These are phyloP conservation scores for Nannobrachium achirus DNA, from an alignment of 2,113 vertebrate genomes.

Conservation along the genomic window DNA sequence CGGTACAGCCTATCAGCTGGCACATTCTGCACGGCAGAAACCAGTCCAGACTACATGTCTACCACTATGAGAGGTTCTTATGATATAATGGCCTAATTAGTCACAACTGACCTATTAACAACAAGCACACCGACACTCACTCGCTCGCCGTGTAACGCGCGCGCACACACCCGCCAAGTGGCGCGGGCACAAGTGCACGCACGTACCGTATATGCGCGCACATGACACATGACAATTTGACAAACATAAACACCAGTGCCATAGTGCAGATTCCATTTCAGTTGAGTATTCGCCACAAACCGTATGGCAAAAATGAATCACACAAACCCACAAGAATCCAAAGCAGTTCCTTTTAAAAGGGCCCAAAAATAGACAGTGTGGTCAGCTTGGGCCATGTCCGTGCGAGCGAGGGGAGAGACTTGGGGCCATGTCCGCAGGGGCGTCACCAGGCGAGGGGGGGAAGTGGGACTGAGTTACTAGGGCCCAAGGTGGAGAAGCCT, in stretches of 20 bases:
- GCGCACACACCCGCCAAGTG: neutral
- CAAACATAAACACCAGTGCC: too few relatives aligned
- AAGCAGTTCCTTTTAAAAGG: constrained; percentile 42
- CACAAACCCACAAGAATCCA: constrained; percentile 45
- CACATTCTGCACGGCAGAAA: neutral
- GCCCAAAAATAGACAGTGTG: constrained; percentile 49
- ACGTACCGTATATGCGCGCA: neutral
- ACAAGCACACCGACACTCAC: neutral
- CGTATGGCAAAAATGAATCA: constrained; percentile 32
- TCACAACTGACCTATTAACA: neutral
- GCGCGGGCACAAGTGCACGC: neutral
- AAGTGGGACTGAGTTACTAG: too few relatives aligned
- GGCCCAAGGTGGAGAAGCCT: too few relatives aligned
- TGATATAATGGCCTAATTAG: neutral
- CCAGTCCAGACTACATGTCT: neutral
- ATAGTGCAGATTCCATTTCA: constrained; percentile 40
- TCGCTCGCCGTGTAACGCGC: neutral
- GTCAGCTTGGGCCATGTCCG: constrained; percentile 37
- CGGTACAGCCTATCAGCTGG: constrained; percentile 1
- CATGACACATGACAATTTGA: neutral
- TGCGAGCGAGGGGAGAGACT: constrained; percentile 42
- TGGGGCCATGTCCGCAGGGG: too few relatives aligned
- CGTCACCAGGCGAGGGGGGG: too few relatives aligned
- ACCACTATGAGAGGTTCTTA: neutral
- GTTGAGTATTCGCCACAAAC: constrained; percentile 8